Conservation (phyloP, 2,888 invertebrate species). For the Drosophila gaucha region DNA sequence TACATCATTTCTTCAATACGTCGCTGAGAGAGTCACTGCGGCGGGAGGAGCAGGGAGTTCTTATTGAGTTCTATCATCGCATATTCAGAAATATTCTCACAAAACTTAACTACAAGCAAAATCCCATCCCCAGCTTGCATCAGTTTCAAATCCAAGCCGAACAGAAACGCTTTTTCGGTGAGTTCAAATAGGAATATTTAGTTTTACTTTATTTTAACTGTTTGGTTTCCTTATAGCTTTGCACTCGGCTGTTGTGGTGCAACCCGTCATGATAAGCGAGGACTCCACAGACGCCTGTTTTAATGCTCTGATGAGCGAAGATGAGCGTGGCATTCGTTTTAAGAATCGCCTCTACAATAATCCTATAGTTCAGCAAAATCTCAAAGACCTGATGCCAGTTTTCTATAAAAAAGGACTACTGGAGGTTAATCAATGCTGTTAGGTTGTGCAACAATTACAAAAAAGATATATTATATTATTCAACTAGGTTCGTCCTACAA, state of each 20-base stretch:
- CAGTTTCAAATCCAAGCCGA: constrained; percentile 76
- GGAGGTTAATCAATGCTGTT: constrained; percentile 74
- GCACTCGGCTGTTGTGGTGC: constrained; percentile 78
- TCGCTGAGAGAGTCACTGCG: constrained; percentile 81
- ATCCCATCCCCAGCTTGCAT: constrained; percentile 80
- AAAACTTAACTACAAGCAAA: constrained; percentile 68
- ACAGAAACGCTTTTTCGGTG: constrained; percentile 81
- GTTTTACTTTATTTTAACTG: accelerated
- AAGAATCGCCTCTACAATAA: constrained; percentile 82
- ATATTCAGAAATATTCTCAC: constrained; percentile 70
- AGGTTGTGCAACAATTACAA: neutral
- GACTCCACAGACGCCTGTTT: constrained; percentile 82
- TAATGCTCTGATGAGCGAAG: constrained; percentile 81
- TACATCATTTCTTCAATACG: constrained; percentile 83
- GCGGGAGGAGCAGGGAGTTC: constrained; percentile 71
- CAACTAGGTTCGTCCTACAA: too few species aligned
- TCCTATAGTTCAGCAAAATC: constrained; percentile 79
- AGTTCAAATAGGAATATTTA: neutral
- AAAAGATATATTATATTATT: neutral
- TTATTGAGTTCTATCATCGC: constrained; percentile 80
- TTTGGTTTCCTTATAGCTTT: constrained; percentile 64
- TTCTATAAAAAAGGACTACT: constrained; percentile 82
- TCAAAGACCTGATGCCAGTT: constrained; percentile 79
- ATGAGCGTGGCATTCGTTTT: constrained; percentile 80
- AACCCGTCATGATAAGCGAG: constrained; percentile 82